phyloP scores from a whole-genome alignment of 2,888 invertebrate genomes.

The Amblyjoppa fuscipennis region DNA sequence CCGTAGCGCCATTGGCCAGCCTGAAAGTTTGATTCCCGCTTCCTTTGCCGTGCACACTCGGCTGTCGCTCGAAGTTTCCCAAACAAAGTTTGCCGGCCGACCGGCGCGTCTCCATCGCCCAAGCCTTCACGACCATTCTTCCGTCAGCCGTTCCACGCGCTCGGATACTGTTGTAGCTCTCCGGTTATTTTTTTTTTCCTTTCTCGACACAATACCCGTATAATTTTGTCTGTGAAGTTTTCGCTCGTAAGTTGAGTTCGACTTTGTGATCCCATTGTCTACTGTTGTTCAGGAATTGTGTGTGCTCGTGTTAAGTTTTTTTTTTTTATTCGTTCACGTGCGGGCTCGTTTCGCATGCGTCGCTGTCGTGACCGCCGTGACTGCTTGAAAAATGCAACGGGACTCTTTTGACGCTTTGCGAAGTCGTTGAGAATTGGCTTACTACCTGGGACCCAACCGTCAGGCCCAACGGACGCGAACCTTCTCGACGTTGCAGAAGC shows the following conservation, averaged over 20 bases:
- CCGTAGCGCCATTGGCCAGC: conserved; percentile 61
- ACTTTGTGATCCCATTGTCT: neutral
- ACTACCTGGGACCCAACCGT: conserved; percentile 11
- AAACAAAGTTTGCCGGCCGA: conserved; percentile 67
- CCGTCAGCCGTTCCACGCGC: conserved; percentile 48
- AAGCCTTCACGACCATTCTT: conserved; percentile 55
- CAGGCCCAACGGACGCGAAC: conserved; percentile 4
- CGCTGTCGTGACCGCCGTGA: conserved; percentile 37
- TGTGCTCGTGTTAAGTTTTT: neutral
- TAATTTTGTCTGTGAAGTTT: neutral
- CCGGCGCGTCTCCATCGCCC: conserved; percentile 44
- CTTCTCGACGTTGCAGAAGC: neutral
- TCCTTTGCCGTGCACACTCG: conserved; percentile 43
- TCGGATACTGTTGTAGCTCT: conserved; percentile 49
- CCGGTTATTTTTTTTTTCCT: neutral
- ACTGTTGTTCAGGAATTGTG: neutral
- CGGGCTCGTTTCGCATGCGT: neutral
- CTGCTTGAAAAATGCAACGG: conserved; percentile 63
- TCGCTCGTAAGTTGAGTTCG: neutral
- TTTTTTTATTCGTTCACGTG: neutral
- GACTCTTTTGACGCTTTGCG: conserved; percentile 53
- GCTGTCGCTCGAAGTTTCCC: conserved; percentile 60
- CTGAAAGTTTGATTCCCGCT: conserved; percentile 64
- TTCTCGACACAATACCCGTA: conserved; percentile 3
- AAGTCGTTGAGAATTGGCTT: conserved; percentile 53